A percentile compares a stretch with the other conserved stretches of the same genome.
Evolutionary conservation across 1,140 invertebrate genomes (phyloP).

Genomic region (Brachionus plicatilis): DNA sequence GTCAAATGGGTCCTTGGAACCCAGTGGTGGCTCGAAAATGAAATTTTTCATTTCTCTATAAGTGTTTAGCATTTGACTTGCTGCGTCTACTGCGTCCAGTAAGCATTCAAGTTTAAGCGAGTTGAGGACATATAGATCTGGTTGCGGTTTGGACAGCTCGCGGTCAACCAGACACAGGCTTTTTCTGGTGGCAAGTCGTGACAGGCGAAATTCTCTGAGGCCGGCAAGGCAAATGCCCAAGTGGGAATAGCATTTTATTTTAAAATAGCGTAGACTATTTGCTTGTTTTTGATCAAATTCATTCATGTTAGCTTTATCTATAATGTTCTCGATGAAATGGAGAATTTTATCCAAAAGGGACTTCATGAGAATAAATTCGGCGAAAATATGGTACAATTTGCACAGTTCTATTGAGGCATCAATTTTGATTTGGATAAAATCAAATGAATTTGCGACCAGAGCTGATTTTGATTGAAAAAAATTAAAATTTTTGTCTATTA

Average conservation of each 20-base stretch:
- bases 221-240: slow-evolving; percentile 11
- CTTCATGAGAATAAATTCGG: slow-evolving; percentile 2
- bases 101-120: slow-evolving; percentile 7
- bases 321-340: background rate
- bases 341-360: slow-evolving; percentile 1
- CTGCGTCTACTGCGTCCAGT: background rate
- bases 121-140: background rate
- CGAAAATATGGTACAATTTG: slow-evolving; percentile 16
- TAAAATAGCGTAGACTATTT: slow-evolving; percentile 6
- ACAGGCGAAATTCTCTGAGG: background rate
- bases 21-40: background rate
- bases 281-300: background rate
- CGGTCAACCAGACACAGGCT: background rate
- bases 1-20: background rate
- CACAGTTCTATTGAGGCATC: background rate
- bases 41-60: background rate
- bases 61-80: background rate
- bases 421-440: slow-evolving; percentile 36
- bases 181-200: slow-evolving; percentile 2
- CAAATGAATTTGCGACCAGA: background rate
- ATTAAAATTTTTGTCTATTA: slow-evolving; percentile 29
- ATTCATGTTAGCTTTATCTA: background rate
- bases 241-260: slow-evolving; percentile 26
- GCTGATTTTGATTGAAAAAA: background rate
- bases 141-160: background rate